A percentile compares a stretch with the other conserved stretches of the same genome.
Conservation (phyloP, 2,888 invertebrate species). For the Pachliopta kotzebuea region DNA sequence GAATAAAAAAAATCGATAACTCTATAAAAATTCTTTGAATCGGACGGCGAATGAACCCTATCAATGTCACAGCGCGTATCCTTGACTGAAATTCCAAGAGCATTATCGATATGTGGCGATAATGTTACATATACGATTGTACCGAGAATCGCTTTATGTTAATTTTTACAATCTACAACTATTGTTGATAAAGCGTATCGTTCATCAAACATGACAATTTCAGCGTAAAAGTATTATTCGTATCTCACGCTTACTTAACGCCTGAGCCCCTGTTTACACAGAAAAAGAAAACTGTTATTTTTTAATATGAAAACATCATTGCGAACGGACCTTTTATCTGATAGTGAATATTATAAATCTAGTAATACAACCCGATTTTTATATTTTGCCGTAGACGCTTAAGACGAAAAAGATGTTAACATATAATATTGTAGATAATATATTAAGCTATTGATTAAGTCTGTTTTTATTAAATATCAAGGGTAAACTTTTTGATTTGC, state of each 20-base stretch:
- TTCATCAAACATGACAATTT: constrained; percentile 12
- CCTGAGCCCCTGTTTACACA: background rate
- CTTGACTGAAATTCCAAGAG: constrained; percentile 33
- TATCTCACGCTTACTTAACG: constrained; percentile 13
- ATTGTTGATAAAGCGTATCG: constrained; percentile 17
- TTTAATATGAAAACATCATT: no score
- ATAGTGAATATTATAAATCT: no score
- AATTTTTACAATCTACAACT: constrained; percentile 15
- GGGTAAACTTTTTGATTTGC: no score
- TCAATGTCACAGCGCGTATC: constrained; percentile 33
- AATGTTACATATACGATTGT: constrained; percentile 18
- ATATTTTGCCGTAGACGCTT: no score
- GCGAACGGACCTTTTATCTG: no score
- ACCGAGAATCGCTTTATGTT: constrained; percentile 26
- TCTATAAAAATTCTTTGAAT: constrained; percentile 35
- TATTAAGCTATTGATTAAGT: no score
- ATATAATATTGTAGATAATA: no score
- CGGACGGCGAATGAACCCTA: constrained; percentile 32
- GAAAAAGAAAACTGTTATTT: no score
- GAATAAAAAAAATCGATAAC: constrained; percentile 30
- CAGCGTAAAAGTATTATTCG: constrained; percentile 4
- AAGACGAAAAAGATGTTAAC: no score
- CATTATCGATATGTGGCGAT: constrained; percentile 29
- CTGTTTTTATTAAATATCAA: no score
- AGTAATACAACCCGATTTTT: no score